Base-by-base conservation (phyloP, 2,113 vertebrate genomes). In the Macheiramphus alcinus region DNA sequence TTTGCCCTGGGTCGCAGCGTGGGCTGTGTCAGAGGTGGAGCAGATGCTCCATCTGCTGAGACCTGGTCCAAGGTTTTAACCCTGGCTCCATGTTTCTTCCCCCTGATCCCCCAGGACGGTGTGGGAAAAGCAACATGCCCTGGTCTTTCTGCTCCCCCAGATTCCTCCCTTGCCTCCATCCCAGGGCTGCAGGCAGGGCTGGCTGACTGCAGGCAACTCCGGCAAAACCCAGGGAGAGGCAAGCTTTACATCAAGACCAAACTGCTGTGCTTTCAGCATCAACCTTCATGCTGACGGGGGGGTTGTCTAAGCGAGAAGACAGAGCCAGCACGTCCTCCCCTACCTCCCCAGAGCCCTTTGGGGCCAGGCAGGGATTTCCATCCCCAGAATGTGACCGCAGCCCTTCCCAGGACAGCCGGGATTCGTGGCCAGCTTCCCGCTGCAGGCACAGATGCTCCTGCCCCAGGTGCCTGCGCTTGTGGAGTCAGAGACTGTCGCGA, bases 211-310 rank as follows among this genome's bases (percentile, higher is more conserved):
- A 32, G 36, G 34, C 40, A 59, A 3, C 34, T 34, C 43, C 1
- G 2, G 52, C 5, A 7, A 43, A 74, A 13, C 31, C 43, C 21
- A 0, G 14, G 16, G 14, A 53, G 32, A 27, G 13, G 8, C 34
- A 7, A 45, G 19, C 12, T 73, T 27, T 22, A 53, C 59, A 3
- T 4, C 67, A 6, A 14, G 62, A 29, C 27, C 16, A 2, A 7
- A 7, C 13, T 7, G 4, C 38, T 8, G 16, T 0, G 16, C 45
- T 25, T 22, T 19, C 42, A 38, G 66, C 48, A 14, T 22, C 82
- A 8, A 11, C 9, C 19, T 25, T 14, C 20, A 4, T 2, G 2
- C 8, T 36, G 43, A 5, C n/a, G 3, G 11, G 9, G 9, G n/a
- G 22, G 20, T 31, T 31, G 29, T 15, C 36, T 7, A 4, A 50